Percentiles rank a stretch among this genome's conserved stretches.
Evolutionary conservation across 2,888 invertebrate genomes (phyloP).

Genomic region (Saturnia japonica): DNA sequence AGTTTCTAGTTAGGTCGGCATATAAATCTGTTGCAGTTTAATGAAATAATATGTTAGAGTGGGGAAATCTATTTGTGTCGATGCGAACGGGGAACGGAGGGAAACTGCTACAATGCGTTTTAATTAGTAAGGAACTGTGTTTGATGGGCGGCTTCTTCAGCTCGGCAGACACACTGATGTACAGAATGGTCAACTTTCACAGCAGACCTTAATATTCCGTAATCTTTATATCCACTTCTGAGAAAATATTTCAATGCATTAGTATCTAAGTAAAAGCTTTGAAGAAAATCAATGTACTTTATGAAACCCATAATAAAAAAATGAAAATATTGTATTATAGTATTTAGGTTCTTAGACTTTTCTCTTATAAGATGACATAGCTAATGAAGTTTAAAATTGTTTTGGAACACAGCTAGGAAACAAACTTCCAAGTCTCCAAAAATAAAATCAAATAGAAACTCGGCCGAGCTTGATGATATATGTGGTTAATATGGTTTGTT

Average conservation of each 20-base stretch:
- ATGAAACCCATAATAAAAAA: no score
- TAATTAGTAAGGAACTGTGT: constrained; percentile 8
- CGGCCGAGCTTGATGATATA: no score
- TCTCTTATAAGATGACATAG: no score
- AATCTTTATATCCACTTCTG: not conserved
- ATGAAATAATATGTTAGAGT: constrained; percentile 2
- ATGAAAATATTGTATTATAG: no score
- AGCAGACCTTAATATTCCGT: not conserved
- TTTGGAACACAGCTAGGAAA: no score
- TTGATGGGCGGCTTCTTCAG: not conserved
- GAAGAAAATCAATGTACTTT: no score
- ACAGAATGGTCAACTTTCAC: not conserved
- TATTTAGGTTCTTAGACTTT: no score
- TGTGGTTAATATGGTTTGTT: no score
- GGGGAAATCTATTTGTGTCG: constrained; percentile 9
- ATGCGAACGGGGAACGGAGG: not conserved
- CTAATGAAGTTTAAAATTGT: no score
- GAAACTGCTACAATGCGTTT: not conserved
- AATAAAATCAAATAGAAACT: no score
- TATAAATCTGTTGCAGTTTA: not conserved
- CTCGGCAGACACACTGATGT: not conserved
- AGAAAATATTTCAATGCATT: not conserved
- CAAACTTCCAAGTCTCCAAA: no score
- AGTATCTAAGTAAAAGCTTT: no score
- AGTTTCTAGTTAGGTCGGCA: not conserved